Conservation (phyloP, 64 coral and sea anemone genomes). For the Actinia equina region DNA sequence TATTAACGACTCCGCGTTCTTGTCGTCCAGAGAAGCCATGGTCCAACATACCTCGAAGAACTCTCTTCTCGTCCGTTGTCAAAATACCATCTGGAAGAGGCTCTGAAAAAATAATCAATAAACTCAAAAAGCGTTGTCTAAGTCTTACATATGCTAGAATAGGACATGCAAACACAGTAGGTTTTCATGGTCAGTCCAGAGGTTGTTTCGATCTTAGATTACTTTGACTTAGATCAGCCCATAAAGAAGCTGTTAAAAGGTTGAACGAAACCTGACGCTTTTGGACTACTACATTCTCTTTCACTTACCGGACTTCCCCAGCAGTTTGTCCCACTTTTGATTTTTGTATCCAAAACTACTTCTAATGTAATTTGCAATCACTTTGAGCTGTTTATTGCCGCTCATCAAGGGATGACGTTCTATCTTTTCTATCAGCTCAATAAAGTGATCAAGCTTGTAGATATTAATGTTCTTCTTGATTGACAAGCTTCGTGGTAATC, state of each 20-base stretch:
- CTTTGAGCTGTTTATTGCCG: slow-evolving; percentile 5
- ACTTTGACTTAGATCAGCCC: too few relatives aligned
- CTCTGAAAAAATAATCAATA: background rate
- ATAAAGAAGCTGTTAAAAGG: too few relatives aligned
- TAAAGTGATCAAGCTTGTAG: slow-evolving; percentile 49
- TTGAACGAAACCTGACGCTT: too few relatives aligned
- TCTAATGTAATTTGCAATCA: slow-evolving; percentile 46
- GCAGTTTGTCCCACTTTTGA: slow-evolving; percentile 22
- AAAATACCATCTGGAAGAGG: slow-evolving; percentile 19
- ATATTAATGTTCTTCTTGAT: background rate
- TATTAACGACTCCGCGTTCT: slow-evolving; percentile 61
- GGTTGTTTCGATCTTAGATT: background rate
- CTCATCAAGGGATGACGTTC: slow-evolving; percentile 3
- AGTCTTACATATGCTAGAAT: background rate
- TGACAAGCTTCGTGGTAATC: background rate
- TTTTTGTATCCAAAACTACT: slow-evolving; percentile 22
- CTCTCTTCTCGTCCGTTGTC: slow-evolving; percentile 39
- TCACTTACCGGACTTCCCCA: slow-evolving; percentile 19
- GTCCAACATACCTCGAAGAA: slow-evolving; percentile 50
- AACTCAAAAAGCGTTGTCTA: background rate
- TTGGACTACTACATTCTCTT: background rate
- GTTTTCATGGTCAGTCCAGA: background rate
- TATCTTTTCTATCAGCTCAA: slow-evolving; percentile 48
- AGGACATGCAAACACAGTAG: too few relatives aligned
- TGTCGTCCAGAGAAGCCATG: slow-evolving; percentile 5